phyloP scores from a whole-genome alignment of 2,888 invertebrate genomes.

The Cremastinae sp. region DNA sequence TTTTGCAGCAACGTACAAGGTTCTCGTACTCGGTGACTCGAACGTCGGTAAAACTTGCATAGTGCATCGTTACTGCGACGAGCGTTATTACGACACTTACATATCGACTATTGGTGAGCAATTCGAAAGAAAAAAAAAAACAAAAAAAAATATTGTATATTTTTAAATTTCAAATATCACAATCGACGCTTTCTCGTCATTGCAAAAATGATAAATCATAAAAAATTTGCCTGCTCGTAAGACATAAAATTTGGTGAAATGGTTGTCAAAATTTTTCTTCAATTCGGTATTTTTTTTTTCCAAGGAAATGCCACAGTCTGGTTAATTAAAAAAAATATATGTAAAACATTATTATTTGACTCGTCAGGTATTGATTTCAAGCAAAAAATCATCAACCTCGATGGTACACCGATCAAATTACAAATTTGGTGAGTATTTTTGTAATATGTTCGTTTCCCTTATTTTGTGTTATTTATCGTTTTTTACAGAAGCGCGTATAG shows the following conservation, averaged over 20 bases:
- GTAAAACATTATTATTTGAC: too few relatives aligned
- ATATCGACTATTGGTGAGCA: constrained; percentile 93
- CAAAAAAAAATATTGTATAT: not conserved
- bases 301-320: not conserved
- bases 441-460: too few relatives aligned
- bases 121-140: too few relatives aligned
- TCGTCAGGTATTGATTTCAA: constrained; percentile 92
- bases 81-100: constrained; percentile 94
- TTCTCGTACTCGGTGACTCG: constrained; percentile 92
- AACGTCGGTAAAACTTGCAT: constrained; percentile 95
- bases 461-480: constrained; percentile 39
- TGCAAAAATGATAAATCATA: too few relatives aligned
- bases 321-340: too few relatives aligned
- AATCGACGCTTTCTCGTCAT: too few relatives aligned
- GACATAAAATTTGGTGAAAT: too few relatives aligned
- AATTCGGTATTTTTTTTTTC: constrained; percentile 57
- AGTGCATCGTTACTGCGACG: constrained; percentile 94
- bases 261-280: too few relatives aligned
- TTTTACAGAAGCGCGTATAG: constrained; percentile 24
- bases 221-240: too few relatives aligned
- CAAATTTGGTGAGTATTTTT: constrained; percentile 86
- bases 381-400: constrained; percentile 93
- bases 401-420: constrained; percentile 91
- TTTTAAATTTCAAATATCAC: too few relatives aligned
- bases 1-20: constrained; percentile 93